phyloP scores from a whole-genome alignment of 2,797 vertebrate genomes.

The Enoplosus armatus region DNA sequence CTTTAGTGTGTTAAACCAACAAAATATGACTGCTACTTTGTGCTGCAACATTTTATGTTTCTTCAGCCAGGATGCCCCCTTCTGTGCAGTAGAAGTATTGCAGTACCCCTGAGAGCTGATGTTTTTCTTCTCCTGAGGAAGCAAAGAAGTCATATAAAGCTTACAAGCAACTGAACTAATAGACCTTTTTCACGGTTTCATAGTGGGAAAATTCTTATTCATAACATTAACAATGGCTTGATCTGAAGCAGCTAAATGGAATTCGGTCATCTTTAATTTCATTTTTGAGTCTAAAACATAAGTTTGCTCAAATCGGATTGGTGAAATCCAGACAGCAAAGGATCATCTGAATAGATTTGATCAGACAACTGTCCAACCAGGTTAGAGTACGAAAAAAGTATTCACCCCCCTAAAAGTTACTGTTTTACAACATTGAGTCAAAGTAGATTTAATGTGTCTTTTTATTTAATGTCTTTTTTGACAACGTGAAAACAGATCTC shows the following conservation, averaged over 20 bases:
- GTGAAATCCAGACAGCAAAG: background rate
- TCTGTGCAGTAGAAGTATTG: background rate
- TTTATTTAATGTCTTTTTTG: too few species aligned
- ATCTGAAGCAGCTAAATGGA: too few species aligned
- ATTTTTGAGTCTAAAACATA: background rate
- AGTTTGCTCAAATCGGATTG: background rate
- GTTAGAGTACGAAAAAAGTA: background rate
- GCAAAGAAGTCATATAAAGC: background rate
- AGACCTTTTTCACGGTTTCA: background rate
- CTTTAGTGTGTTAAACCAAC: background rate
- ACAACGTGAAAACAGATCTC: background rate
- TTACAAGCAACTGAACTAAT: background rate
- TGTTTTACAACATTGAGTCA: background rate
- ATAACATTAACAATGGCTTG: background rate
- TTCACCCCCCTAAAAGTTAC: too few species aligned
- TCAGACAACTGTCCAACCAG: background rate
- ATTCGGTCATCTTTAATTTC: background rate
- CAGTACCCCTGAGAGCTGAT: background rate
- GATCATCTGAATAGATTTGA: background rate
- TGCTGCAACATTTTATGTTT: background rate
- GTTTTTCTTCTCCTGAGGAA: background rate
- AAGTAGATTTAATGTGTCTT: background rate
- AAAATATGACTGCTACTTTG: background rate
- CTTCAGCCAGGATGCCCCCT: constrained; percentile 8
- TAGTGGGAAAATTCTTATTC: too few species aligned